A percentile compares a stretch with the other conserved stretches of the same genome.
These are phyloP conservation scores for Drusus annulatus DNA, from an alignment of 1,140 invertebrate genomes.

Conservation along the genomic window DNA sequence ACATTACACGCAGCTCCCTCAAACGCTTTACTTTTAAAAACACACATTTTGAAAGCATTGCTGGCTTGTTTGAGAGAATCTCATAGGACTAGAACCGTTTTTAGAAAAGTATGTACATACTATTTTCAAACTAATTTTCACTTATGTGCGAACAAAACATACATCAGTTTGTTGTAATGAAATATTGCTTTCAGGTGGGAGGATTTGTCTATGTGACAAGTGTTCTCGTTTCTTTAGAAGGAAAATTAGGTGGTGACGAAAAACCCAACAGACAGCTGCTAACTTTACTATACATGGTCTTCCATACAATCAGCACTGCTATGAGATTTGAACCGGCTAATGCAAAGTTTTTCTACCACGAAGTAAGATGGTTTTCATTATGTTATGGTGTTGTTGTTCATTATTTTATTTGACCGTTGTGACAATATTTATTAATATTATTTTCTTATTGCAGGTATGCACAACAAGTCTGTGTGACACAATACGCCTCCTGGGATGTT, in stretches of 20 bases:
- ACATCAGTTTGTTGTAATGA: background rate
- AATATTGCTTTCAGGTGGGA: constrained; percentile 73
- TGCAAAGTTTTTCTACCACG: constrained; percentile 97
- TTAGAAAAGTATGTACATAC: constrained; percentile 89
- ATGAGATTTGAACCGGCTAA: constrained; percentile 99
- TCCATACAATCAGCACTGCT: constrained; percentile 95
- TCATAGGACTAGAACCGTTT: constrained; percentile 95
- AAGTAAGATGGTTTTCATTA: constrained; percentile 75
- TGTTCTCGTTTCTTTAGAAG: constrained; percentile 94
- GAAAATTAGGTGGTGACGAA: constrained; percentile 76
- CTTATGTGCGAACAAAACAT: too few relatives aligned
- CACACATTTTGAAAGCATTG: constrained; percentile 92
- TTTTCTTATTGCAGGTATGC: constrained; percentile 77
- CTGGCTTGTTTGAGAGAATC: constrained; percentile 92
- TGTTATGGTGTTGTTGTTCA: background rate
- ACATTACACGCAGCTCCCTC: constrained; percentile 91
- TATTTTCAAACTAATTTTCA: constrained; percentile 35
- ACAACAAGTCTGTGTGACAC: constrained; percentile 94
- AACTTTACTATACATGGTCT: constrained; percentile 88
- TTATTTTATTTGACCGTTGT: background rate
- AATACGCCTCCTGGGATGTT: constrained; percentile 92
- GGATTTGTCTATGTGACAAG: constrained; percentile 98
- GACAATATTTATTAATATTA: background rate
- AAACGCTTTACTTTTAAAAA: constrained; percentile 86
- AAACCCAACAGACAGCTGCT: constrained; percentile 74